phyloP scores from a whole-genome alignment of 2,113 vertebrate genomes.

The Girardinichthys multiradiatus region DNA sequence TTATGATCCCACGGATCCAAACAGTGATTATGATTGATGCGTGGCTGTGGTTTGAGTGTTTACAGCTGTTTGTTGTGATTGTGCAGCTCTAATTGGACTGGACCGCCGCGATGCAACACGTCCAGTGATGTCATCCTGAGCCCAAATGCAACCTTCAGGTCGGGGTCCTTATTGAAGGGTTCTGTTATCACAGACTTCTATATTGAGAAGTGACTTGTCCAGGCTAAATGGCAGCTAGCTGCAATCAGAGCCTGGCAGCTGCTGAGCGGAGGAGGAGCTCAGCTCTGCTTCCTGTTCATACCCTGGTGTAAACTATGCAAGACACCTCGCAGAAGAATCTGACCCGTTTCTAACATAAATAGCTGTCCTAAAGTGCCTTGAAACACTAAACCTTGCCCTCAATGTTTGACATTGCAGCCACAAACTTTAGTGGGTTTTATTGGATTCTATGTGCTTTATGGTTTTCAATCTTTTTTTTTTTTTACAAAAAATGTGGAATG shows the following conservation, averaged over 20 bases:
- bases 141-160: neutral
- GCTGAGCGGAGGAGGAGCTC: conserved; percentile 35
- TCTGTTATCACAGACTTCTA: conserved; percentile 17
- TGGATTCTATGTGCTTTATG: too few species aligned
- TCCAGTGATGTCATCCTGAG: neutral
- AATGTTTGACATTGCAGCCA: neutral
- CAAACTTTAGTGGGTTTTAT: too few species aligned
- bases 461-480: too few species aligned
- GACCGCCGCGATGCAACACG: neutral
- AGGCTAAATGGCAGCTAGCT: conserved; percentile 39
- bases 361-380: neutral
- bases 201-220: conserved; percentile 37
- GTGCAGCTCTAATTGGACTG: neutral
- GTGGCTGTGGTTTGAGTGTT: neutral
- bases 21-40: too few species aligned
- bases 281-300: conserved; percentile 59
- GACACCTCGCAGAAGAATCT: neutral
- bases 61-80: conserved; percentile 12
- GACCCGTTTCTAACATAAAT: neutral
- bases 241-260: conserved; percentile 52
- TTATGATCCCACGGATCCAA: too few species aligned
- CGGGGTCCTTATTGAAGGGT: neutral
- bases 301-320: conserved; percentile 6
- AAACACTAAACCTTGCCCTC: neutral
- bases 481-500: too few species aligned